These are phyloP conservation scores for Actinostola sp. DNA, from an alignment of 92 coral and sea anemone genomes.

Conservation along the genomic window DNA sequence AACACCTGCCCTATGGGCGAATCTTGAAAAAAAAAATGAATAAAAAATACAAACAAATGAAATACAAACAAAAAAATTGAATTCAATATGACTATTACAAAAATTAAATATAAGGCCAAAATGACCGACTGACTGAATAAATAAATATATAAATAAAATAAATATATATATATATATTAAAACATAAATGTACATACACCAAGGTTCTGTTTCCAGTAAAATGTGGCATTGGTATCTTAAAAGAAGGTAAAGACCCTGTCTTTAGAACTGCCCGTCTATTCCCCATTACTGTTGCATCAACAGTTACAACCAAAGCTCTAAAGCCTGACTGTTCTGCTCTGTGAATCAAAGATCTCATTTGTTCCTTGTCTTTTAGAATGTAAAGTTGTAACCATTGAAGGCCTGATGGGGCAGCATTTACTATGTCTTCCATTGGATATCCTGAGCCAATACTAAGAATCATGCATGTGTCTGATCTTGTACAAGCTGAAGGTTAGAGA, in stretches of 20 bases:
- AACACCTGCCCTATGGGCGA: too few relatives aligned
- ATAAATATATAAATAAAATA: too few relatives aligned
- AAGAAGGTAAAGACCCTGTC: not conserved
- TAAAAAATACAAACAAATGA: too few relatives aligned
- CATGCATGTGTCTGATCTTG: conserved; percentile 36
- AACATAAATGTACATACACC: not conserved
- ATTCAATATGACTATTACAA: too few relatives aligned
- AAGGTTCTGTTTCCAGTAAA: not conserved
- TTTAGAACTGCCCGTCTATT: not conserved
- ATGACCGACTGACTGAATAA: too few relatives aligned
- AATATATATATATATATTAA: too few relatives aligned
- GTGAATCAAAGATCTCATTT: conserved; percentile 4
- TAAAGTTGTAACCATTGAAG: conserved; percentile 39
- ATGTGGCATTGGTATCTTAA: not conserved
- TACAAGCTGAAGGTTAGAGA: conserved; percentile 22
- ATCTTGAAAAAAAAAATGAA: too few relatives aligned
- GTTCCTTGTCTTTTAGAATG: conserved; percentile 12
- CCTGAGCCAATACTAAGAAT: conserved; percentile 26
- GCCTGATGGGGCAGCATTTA: conserved; percentile 7
- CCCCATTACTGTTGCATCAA: conserved; percentile 20
- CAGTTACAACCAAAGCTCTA: conserved; percentile 44
- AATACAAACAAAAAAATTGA: too few relatives aligned
- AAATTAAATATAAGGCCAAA: too few relatives aligned
- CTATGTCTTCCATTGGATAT: conserved; percentile 45
- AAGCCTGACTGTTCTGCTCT: conserved; percentile 46